A percentile compares a stretch with the other conserved stretches of the same genome.
These are phyloP conservation scores for Corythornis leucogaster DNA, from an alignment of 2,797 vertebrate genomes.

Conservation along the genomic window DNA sequence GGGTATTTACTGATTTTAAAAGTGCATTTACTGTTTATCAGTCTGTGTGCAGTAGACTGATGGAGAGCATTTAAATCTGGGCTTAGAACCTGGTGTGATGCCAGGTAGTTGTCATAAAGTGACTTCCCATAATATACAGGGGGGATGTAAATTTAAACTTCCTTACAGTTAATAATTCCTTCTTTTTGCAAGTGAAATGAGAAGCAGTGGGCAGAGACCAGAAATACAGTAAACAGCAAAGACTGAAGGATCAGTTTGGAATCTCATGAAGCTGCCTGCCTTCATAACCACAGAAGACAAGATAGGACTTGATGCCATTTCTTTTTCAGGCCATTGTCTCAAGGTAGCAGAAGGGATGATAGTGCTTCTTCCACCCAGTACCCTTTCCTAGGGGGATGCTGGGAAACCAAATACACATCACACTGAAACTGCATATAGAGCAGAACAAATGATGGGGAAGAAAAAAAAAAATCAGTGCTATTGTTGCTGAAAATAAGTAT, in stretches of 20 bases:
- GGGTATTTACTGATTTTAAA: not conserved
- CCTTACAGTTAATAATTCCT: not conserved
- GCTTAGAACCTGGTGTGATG: not conserved
- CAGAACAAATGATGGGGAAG: not conserved
- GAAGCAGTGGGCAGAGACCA: not conserved
- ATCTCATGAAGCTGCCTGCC: not conserved
- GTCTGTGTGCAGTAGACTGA: not conserved
- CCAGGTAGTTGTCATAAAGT: not conserved
- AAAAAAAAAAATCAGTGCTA: not conserved
- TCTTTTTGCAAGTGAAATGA: not conserved
- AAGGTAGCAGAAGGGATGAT: not conserved
- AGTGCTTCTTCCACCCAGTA: not conserved
- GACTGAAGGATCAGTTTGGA: not conserved
- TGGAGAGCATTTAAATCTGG: not conserved
- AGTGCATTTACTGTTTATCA: not conserved
- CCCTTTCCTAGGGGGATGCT: accelerated
- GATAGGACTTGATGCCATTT: not conserved
- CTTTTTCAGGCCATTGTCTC: not conserved
- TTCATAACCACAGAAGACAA: not conserved
- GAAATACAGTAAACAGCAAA: not conserved
- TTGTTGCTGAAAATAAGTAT: not conserved
- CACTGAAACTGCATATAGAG: not conserved
- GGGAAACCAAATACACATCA: not conserved
- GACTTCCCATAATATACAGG: not conserved
- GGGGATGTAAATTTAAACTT: not conserved